Evolutionary conservation across 2,113 vertebrate species (phyloP), one percentile per base, ranked within the genome.

Genomic region (Mixornis gularis): DNA sequence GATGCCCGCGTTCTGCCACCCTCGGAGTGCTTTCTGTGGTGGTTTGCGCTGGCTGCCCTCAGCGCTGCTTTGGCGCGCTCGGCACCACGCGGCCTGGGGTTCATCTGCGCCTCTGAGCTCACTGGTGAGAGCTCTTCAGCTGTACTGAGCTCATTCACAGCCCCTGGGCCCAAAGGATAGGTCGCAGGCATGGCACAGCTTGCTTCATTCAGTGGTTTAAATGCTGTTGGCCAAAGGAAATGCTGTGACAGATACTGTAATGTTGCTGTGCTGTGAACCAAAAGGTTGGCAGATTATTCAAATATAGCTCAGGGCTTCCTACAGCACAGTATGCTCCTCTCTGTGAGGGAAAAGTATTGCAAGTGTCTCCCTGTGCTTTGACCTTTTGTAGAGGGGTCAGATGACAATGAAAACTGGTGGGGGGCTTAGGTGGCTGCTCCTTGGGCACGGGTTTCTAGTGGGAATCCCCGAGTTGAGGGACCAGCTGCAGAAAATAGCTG

Each of bases 31-130:
- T 52, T 3, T 32, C 43, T 12, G 14, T 4, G 34, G 34, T 70
- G 36, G 3, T 53, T 80, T 78, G 64, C 41, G 17, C 14, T 1
- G 3, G 21, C 66, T 83, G 58, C 66, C 27, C 2, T 0, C 59
- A 41, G 63, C 30, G 18, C 17, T 6, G 58, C 43, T 66, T 29
- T 34, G 62, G 52, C 6, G 34, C 0, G 9, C 73, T 53, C 40
- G 4, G 55, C 0, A 0, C 19, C 25, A 0, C 1, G 0, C 7
- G 59, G 36, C 18, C 48, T 38, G 76, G 56, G 52, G 22, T 55
- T 79, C 17, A 0, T 36, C 25, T 29, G 49, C 1, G 7, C 29
- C 29, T 9, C 10, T 25, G 66, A 63, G 53, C 76, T 68, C 52
- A 5, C 38, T 58, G 46, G 11, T 46, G 32, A 43, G 70, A 41